Percentiles rank a stretch among this genome's conserved stretches.
phyloP scores from a whole-genome alignment of 2,888 invertebrate genomes.

The Cloeon dipterum region DNA sequence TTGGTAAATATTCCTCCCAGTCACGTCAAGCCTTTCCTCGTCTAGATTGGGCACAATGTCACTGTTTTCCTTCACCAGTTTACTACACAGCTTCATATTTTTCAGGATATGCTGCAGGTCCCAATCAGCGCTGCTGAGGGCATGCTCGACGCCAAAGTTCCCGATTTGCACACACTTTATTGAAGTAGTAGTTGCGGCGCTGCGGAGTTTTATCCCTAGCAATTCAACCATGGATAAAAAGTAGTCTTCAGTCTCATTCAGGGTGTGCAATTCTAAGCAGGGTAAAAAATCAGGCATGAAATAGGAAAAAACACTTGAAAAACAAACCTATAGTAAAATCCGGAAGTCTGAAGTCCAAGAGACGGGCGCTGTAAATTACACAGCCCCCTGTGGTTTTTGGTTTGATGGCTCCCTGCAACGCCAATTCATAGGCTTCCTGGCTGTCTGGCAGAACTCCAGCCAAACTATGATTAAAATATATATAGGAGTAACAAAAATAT shows the following conservation, averaged over 20 bases:
- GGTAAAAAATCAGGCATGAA: too few relatives aligned
- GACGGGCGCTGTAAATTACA: conserved; percentile 64
- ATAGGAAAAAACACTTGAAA: conserved; percentile 3
- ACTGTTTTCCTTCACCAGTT: neutral
- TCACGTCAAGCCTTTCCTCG: too few relatives aligned
- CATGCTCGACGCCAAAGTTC: conserved; percentile 48
- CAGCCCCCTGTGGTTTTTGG: conserved; percentile 46
- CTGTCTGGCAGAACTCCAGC: conserved; percentile 64
- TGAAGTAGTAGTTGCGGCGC: conserved; percentile 55
- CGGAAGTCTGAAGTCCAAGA: conserved; percentile 59
- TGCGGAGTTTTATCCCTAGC: conserved; percentile 56
- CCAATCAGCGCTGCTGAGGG: conserved; percentile 69
- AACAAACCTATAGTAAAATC: conserved; percentile 56
- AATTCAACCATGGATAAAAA: conserved; percentile 68
- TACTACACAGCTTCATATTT: neutral
- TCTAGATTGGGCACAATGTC: too few relatives aligned
- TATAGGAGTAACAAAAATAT: neutral
- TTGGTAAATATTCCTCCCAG: too few relatives aligned
- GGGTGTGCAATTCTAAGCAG: conserved; percentile 56
- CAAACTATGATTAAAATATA: conserved; percentile 22
- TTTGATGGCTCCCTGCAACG: conserved; percentile 55
- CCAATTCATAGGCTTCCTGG: conserved; percentile 76
- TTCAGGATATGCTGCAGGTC: conserved; percentile 37
- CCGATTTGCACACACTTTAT: conserved; percentile 67
- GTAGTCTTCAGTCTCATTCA: conserved; percentile 64